phyloP scores from a whole-genome alignment of 92 coral and sea anemone genomes.

The Chrysogorgia sp. region DNA sequence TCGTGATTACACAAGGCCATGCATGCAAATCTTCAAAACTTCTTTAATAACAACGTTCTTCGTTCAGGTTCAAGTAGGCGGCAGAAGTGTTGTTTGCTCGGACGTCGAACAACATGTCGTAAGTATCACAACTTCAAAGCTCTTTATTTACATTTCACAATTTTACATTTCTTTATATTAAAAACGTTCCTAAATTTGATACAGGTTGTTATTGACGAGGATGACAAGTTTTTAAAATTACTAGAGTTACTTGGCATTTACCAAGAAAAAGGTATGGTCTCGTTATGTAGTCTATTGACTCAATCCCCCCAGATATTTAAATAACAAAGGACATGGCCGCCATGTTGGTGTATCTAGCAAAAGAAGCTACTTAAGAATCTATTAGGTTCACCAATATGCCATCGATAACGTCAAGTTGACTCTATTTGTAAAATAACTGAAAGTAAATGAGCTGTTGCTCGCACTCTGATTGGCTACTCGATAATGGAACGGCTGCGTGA shows the following conservation, averaged over 20 bases:
- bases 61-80: slow-evolving; percentile 91
- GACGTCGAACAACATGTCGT: slow-evolving; percentile 95
- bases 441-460: no score
- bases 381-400: neutral
- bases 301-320: no score
- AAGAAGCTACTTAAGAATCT: no score
- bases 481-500: no score
- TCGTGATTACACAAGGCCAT: neutral
- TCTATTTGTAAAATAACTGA: no score
- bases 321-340: neutral
- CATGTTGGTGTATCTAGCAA: no score
- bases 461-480: no score
- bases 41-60: neutral
- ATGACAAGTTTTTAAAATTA: slow-evolving; percentile 84
- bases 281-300: no score
- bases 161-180: neutral
- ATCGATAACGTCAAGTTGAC: neutral
- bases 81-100: slow-evolving; percentile 96
- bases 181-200: slow-evolving; percentile 1
- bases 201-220: slow-evolving; percentile 96
- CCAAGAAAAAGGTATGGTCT: slow-evolving; percentile 81
- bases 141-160: neutral
- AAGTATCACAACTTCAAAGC: slow-evolving; percentile 21
- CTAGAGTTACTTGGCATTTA: slow-evolving; percentile 87
- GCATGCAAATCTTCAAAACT: neutral